These are phyloP conservation scores for Mycetomoellerius zeteki DNA, from an alignment of 1,140 invertebrate genomes.

Conservation along the genomic window DNA sequence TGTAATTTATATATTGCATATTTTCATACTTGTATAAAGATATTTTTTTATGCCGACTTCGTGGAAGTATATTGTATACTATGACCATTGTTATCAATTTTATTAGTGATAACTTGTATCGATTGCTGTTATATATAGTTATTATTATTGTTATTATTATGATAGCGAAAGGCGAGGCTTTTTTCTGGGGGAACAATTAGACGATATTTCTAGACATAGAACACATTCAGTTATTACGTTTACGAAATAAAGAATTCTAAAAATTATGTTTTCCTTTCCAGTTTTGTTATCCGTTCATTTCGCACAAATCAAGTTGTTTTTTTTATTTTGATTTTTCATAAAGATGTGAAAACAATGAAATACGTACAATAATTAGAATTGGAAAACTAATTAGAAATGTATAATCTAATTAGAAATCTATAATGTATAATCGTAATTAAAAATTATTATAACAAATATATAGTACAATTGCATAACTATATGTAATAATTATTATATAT, in stretches of 20 bases:
- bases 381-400: not conserved
- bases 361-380: not conserved
- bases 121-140: not conserved
- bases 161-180: constrained; percentile 39
- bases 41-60: constrained; percentile 72
- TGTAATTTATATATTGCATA: constrained; percentile 72
- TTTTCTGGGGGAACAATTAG: constrained; percentile 1
- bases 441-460: constrained; percentile 16
- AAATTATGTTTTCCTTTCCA: not conserved
- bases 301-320: not conserved
- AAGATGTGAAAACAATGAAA: not conserved
- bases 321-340: not conserved
- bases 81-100: constrained; percentile 62
- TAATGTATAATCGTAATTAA: not conserved
- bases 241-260: constrained; percentile 56
- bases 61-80: constrained; percentile 61
- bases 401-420: not conserved
- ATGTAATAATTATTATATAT: not conserved
- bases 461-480: no score
- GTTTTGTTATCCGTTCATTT: not conserved
- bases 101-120: constrained; percentile 36
- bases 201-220: constrained; percentile 21
- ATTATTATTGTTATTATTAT: constrained; percentile 55
- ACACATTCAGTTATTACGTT: constrained; percentile 47
- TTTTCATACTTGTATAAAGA: constrained; percentile 76